These are phyloP conservation scores for Pipra filicauda DNA, from an alignment of 2,113 vertebrate genomes.

Conservation along the genomic window DNA sequence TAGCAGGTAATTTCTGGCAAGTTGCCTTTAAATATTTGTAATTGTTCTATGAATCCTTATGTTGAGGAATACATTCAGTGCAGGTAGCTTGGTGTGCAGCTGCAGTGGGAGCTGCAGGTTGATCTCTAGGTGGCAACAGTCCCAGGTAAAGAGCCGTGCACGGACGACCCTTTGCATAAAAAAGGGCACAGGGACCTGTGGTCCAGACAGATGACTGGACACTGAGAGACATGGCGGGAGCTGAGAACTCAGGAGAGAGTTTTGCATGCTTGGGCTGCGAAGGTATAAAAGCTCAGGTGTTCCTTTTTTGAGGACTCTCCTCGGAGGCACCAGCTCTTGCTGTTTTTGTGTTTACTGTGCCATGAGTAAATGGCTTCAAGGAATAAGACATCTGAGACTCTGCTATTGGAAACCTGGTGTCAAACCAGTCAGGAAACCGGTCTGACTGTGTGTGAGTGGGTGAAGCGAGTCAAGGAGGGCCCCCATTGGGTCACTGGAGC, in stretches of 20 bases:
- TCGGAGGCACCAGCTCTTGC: accelerated
- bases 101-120: neutral
- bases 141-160: neutral
- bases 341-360: neutral
- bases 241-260: neutral
- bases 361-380: neutral
- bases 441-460: neutral
- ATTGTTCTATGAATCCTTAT: neutral
- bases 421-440: neutral
- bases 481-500: neutral
- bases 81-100: neutral
- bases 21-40: neutral
- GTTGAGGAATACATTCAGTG: neutral
- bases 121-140: neutral
- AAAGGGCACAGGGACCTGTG: neutral
- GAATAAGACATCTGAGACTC: neutral
- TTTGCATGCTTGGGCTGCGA: accelerated
- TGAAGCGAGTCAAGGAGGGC: neutral
- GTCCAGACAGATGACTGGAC: neutral
- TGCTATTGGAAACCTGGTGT: neutral
- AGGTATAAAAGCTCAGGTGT: neutral
- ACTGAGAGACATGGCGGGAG: neutral
- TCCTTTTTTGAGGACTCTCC: neutral
- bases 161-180: neutral
- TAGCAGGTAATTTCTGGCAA: neutral